Conservation (phyloP, 2,797 vertebrate species). For the Enoplosus armatus region DNA sequence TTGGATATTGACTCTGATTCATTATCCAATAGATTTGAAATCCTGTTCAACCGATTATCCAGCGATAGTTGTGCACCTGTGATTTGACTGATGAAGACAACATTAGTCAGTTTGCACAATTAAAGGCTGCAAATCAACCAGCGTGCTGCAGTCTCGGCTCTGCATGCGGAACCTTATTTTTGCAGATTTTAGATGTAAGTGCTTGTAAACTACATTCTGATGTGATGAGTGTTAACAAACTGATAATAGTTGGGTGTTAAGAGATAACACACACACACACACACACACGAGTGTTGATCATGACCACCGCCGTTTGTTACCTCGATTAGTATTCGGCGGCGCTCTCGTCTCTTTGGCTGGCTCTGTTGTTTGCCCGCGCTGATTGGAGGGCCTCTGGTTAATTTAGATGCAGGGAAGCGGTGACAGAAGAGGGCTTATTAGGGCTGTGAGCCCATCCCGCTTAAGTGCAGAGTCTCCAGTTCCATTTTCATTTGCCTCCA, state of each 20-base stretch:
- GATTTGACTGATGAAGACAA: no score
- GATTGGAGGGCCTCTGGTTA: constrained; percentile 78
- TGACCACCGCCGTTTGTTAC: constrained; percentile 32
- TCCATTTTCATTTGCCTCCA: constrained; percentile 82
- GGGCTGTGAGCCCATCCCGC: constrained; percentile 71
- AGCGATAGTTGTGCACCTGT: no score
- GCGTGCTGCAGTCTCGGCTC: no score
- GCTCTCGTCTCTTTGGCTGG: constrained; percentile 62
- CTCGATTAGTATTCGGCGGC: constrained; percentile 68
- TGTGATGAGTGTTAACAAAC: not conserved
- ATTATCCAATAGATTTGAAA: no score
- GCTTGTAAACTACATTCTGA: not conserved
- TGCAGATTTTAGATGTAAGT: not conserved
- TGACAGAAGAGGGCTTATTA: constrained; percentile 80
- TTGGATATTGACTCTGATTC: no score
- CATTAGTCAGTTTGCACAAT: no score
- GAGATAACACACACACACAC: not conserved
- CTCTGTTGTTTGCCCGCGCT: constrained; percentile 78
- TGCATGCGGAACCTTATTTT: no score
- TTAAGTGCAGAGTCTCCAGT: constrained; percentile 79
- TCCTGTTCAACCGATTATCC: no score
- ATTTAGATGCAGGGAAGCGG: constrained; percentile 81
- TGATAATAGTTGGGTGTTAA: not conserved
- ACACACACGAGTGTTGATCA: constrained; percentile 9
- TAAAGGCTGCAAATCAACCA: no score